Evolutionary conservation across 1,140 invertebrate species (phyloP), one percentile per base, ranked within the genome.

Genomic region (Ylistrum balloti): DNA sequence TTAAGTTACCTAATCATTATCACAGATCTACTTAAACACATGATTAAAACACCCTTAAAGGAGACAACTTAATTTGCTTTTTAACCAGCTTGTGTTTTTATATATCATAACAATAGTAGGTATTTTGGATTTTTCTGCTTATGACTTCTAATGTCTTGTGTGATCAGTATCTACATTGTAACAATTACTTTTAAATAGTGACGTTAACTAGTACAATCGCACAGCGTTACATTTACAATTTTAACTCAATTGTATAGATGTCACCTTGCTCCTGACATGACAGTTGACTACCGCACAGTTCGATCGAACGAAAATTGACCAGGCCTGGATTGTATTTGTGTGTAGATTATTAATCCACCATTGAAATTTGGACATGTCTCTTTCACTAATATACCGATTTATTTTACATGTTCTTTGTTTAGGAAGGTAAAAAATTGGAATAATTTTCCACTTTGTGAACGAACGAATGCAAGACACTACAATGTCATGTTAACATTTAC

Each of bases 401-500:
- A 74, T 74, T 74, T 74, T 17, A 74, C 15, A 74, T 74, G 56
- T 28, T 3, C n/a, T 74, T 74, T 74, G 56, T 74, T 74, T 74
- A 74, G 1, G 13, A n/a, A 74, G n/a, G 56, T 74, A 45, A 45
- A 45, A 45, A 45, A 45, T 45, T 45, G 41, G 41, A 45, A 45
- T 45, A 74, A 74, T 74, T 74, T 5, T 28, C 22, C 56, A 74
- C 9, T 74, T n/a, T 17, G 7, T 74, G 1, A 74, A 74, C n/a
- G 56, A 74, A n/a, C n/a, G 22, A 74, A 74, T 28, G 56, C 11
- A 74, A 74, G 56, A 74, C 13, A 74, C 28, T 74, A 74, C 56
- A 74, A 74, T 74, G 56, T 74, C 56, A 74, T 74, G 56, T 74
- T 74, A 28, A 74, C 56, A n/a, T 74, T 74, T 74, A 74, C 56